Conservation (phyloP, 2,113 vertebrate species). For the Antechinus stuartii region DNA sequence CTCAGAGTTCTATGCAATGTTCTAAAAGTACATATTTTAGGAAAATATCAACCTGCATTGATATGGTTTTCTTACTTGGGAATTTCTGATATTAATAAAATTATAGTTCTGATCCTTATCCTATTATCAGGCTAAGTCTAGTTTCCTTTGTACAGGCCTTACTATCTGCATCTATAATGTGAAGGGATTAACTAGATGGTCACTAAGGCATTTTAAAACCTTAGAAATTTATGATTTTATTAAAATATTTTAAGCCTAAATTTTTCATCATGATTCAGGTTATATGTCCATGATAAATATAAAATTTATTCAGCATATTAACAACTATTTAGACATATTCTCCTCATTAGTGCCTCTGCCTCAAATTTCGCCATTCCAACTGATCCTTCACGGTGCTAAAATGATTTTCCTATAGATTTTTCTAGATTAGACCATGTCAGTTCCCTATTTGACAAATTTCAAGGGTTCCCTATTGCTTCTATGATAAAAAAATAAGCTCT, state of each 20-base stretch:
- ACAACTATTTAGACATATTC: background rate
- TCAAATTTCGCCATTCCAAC: background rate
- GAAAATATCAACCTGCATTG: background rate
- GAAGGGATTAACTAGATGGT: background rate
- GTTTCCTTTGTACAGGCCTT: background rate
- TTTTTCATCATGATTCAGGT: background rate
- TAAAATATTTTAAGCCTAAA: background rate
- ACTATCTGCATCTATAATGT: background rate
- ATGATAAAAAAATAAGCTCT: background rate
- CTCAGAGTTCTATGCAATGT: background rate
- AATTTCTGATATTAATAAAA: background rate
- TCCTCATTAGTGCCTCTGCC: background rate
- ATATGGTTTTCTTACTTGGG: background rate
- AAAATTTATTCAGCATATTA: background rate
- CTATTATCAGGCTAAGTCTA: background rate
- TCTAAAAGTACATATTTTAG: background rate
- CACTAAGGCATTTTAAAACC: background rate
- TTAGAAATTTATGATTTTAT: background rate
- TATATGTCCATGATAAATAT: background rate
- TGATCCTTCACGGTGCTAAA: background rate
- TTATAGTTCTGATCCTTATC: background rate
- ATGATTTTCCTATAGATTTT: background rate
- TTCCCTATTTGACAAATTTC: background rate
- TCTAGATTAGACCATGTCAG: background rate
- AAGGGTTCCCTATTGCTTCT: background rate